Conservation (phyloP, 2,888 invertebrate genomes). For the Amphipoea lucens region DNA sequence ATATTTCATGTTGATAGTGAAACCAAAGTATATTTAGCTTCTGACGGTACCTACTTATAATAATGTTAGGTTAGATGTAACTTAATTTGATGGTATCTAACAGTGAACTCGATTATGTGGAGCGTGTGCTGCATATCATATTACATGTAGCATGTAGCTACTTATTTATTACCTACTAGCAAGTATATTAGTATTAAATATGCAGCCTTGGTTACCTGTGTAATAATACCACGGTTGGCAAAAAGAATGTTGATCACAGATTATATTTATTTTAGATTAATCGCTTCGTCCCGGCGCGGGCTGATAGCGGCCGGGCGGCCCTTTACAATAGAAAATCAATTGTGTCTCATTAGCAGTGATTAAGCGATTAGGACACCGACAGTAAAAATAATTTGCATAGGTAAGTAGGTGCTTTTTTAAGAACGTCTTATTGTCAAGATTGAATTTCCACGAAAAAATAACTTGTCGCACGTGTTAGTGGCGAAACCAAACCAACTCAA, state of each 20-base stretch:
- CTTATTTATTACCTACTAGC: background rate
- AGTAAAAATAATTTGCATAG: background rate
- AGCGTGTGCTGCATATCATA: constrained; percentile 18
- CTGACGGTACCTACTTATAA: background rate
- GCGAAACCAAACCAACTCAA: background rate
- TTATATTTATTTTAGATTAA: background rate
- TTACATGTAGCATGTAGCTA: background rate
- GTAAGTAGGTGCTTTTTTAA: background rate
- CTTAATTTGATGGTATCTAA: constrained; percentile 17
- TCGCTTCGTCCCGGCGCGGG: too few species aligned
- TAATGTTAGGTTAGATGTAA: background rate
- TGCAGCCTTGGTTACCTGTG: background rate
- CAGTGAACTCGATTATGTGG: constrained; percentile 19
- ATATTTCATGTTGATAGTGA: background rate
- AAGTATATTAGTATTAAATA: background rate
- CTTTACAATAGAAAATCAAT: too few species aligned
- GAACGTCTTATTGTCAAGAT: too few species aligned
- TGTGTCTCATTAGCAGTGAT: too few species aligned
- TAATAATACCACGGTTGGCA: background rate
- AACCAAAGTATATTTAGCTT: background rate
- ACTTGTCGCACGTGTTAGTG: background rate
- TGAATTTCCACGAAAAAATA: background rate
- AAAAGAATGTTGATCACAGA: background rate
- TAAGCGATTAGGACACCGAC: background rate
- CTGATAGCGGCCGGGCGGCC: too few species aligned